phyloP scores from a whole-genome alignment of 2,888 invertebrate genomes.

The Anaspis maculata region DNA sequence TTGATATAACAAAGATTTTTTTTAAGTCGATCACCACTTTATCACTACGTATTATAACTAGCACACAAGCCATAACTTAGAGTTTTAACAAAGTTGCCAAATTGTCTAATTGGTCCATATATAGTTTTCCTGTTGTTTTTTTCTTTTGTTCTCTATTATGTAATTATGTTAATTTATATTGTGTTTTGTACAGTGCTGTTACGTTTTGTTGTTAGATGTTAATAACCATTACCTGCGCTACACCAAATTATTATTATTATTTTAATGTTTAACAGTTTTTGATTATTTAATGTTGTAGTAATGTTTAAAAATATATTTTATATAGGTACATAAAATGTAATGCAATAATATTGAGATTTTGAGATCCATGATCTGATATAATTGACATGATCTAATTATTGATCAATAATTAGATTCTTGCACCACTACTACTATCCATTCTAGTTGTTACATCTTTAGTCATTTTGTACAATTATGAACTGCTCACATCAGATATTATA shows the following conservation, averaged over 20 bases:
- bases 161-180: background rate
- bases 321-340: conserved; percentile 13
- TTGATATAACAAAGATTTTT: too few species aligned
- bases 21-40: too few species aligned
- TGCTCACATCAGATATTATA: conserved; percentile 6
- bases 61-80: too few species aligned
- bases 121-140: conserved; percentile 3
- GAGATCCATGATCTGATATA: conserved; percentile 12
- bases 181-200: conserved; percentile 1
- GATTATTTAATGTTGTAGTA: background rate
- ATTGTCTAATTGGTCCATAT: too few species aligned
- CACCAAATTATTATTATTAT: background rate
- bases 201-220: too few species aligned
- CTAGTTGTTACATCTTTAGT: conserved; percentile 9
- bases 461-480: conserved; percentile 15
- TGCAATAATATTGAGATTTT: conserved; percentile 16
- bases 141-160: background rate
- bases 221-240: background rate
- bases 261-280: background rate
- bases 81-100: too few species aligned
- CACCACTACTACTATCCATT: conserved; percentile 12
- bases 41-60: too few species aligned
- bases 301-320: conserved; percentile 1
- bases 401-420: conserved; percentile 7
- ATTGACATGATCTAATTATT: conserved; percentile 1